Conservation (phyloP, 1,140 invertebrate genomes). For the Notospermus geniculatus region DNA sequence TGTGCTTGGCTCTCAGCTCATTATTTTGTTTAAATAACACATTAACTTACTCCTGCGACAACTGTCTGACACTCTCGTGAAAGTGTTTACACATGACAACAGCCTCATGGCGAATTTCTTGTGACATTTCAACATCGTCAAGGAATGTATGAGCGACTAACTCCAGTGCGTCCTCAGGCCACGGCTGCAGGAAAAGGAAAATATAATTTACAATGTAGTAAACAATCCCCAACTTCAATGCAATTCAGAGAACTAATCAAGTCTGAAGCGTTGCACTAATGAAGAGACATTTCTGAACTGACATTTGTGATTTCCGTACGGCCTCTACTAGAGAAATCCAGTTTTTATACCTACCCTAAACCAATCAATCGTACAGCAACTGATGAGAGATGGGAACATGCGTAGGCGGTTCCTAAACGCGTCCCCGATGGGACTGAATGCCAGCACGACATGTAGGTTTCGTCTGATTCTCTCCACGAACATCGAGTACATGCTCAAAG, state of each 20-base stretch:
- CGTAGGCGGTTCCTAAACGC: slow-evolving; percentile 52
- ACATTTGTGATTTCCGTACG: too few relatives aligned
- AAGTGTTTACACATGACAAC: slow-evolving; percentile 56
- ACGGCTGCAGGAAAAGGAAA: slow-evolving; percentile 35
- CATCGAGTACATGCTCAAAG: slow-evolving; percentile 56
- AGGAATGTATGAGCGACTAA: slow-evolving; percentile 54
- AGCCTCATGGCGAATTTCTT: slow-evolving; percentile 42
- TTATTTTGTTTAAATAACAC: background rate
- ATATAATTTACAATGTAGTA: slow-evolving; percentile 7
- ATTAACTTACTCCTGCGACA: slow-evolving; percentile 51
- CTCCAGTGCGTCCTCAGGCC: slow-evolving; percentile 56
- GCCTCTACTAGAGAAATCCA: too few relatives aligned
- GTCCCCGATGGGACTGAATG: slow-evolving; percentile 56
- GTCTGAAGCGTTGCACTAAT: too few relatives aligned
- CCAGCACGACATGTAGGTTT: slow-evolving; percentile 54
- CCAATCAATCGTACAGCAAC: slow-evolving; percentile 57
- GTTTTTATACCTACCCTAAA: slow-evolving; percentile 43
- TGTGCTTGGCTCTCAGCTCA: background rate
- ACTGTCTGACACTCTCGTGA: slow-evolving; percentile 47
- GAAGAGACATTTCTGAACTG: too few relatives aligned
- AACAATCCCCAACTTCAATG: background rate
- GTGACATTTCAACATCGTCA: slow-evolving; percentile 54
- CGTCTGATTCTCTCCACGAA: slow-evolving; percentile 53
- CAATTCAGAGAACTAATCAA: background rate
- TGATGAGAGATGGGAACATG: slow-evolving; percentile 57